These are phyloP conservation scores for Drosophila percnosoma DNA, from an alignment of 2,888 invertebrate species.

Conservation along the genomic window DNA sequence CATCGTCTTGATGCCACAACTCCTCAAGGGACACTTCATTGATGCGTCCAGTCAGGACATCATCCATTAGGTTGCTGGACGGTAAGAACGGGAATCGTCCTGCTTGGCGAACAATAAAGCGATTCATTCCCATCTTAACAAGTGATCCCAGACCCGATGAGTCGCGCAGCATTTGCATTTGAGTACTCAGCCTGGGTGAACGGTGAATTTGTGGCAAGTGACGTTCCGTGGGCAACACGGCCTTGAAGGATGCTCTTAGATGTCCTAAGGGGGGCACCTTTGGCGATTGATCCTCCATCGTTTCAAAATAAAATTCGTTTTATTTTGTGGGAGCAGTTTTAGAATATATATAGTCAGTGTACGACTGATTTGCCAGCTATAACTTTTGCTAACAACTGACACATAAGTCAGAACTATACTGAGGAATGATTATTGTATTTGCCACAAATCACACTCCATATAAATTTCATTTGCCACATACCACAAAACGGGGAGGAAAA, in stretches of 20 bases:
- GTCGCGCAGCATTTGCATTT: background rate
- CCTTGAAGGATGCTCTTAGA: background rate
- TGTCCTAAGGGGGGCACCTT: background rate
- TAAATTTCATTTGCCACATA: constrained; percentile 22
- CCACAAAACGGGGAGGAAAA: background rate
- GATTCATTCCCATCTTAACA: background rate
- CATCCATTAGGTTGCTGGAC: background rate
- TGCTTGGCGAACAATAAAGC: background rate
- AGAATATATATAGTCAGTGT: background rate
- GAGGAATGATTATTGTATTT: background rate
- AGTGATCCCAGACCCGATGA: background rate
- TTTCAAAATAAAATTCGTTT: background rate
- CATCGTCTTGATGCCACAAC: background rate
- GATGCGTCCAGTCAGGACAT: background rate
- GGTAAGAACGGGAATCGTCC: background rate
- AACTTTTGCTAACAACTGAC: background rate
- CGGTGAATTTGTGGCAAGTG: background rate
- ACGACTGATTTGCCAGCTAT: background rate
- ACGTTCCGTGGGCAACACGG: background rate
- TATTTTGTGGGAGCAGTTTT: background rate
- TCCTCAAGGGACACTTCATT: background rate
- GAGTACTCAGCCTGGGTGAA: background rate
- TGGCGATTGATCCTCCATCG: background rate
- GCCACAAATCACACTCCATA: constrained; percentile 1
- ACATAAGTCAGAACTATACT: background rate